phyloP scores from a whole-genome alignment of 2,113 vertebrate genomes.

The Acrocephalus arundinaceus region DNA sequence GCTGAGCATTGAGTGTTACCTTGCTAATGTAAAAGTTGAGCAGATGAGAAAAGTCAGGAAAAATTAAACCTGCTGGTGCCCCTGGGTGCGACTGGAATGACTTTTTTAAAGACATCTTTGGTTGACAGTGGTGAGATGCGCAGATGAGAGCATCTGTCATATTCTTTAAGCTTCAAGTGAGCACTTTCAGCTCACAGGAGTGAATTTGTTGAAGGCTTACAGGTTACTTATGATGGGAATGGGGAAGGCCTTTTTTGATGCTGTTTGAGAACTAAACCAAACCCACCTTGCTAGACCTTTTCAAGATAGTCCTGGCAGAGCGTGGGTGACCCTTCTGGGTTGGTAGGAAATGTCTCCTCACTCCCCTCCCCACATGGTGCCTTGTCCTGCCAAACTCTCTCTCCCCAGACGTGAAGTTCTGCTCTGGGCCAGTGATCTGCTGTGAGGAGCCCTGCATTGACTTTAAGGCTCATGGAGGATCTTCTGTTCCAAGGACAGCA shows the following conservation, averaged over 20 bases:
- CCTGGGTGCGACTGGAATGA: not conserved
- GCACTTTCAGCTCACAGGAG: not conserved
- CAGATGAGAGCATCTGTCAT: not conserved
- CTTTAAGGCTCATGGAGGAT: constrained; percentile 64
- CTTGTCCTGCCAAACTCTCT: constrained; percentile 18
- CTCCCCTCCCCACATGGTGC: accelerated
- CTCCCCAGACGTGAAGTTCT: constrained; percentile 15
- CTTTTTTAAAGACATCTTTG: not conserved
- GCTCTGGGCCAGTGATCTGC: constrained; percentile 3
- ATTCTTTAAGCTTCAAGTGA: not conserved
- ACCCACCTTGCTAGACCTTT: not conserved
- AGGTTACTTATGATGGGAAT: not conserved
- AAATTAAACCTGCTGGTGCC: not conserved
- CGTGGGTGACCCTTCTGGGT: not conserved
- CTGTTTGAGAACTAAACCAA: not conserved
- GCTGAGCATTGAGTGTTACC: not conserved
- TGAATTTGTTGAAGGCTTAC: not conserved
- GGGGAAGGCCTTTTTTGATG: not conserved
- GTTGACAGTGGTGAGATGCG: not conserved
- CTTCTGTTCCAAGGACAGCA: constrained; percentile 49
- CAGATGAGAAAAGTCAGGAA: not conserved
- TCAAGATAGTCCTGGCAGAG: not conserved
- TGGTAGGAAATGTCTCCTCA: not conserved
- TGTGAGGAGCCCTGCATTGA: not conserved
- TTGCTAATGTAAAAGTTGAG: not conserved